Evolutionary conservation across 2,888 invertebrate species (phyloP).

Genomic region (Deilephila porcellus): DNA sequence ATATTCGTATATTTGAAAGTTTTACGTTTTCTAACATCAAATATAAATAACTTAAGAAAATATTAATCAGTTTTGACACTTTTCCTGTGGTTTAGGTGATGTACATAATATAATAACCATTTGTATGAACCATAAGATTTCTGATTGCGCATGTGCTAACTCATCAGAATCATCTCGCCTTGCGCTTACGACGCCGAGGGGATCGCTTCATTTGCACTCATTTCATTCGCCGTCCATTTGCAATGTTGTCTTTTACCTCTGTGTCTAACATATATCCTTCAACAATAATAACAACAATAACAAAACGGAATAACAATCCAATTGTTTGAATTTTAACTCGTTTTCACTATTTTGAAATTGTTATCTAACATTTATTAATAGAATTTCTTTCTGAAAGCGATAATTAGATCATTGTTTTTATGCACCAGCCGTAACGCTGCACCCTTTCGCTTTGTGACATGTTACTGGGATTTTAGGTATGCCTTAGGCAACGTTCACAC

Average conservation of each 20-base stretch:
- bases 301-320: not conserved
- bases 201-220: not conserved
- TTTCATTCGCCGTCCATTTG: not conserved
- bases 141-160: conserved; percentile 8
- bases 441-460: conserved; percentile 36
- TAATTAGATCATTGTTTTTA: not conserved
- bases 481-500: conserved; percentile 49
- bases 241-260: not conserved
- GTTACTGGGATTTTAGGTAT: conserved; percentile 50
- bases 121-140: not conserved
- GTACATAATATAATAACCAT: not conserved
- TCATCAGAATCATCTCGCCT: conserved; percentile 1
- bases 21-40: no score
- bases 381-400: not conserved
- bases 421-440: conserved; percentile 5
- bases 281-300: not conserved
- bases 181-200: conserved; percentile 5
- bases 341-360: not conserved
- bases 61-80: no score
- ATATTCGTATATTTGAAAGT: no score
- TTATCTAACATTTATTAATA: not conserved
- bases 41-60: no score
- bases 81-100: not conserved
- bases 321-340: not conserved
- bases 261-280: not conserved